Evolutionary conservation across 2,113 vertebrate genomes (phyloP), one percentile per base, ranked within the genome.

Genomic region (Cyprinus carpio): DNA sequence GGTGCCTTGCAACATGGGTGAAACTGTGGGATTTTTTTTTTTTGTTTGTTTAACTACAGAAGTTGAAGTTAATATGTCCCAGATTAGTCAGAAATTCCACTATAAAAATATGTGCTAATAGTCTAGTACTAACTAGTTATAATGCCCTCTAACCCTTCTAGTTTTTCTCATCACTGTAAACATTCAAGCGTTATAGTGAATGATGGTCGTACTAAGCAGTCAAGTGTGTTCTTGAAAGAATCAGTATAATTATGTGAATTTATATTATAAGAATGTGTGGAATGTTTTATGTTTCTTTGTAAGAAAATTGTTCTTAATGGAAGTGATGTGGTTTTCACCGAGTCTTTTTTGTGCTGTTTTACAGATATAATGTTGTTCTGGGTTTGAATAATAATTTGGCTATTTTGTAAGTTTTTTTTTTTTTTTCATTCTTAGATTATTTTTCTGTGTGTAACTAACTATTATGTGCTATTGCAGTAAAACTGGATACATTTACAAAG

Each of bases 1-100:
- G 90, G 93, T 95, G 93, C 93, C 93, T 94, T 95, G 90, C 88
- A 92, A 90, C 40, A 85, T 85, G 91, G 58, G 88, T 88, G 87
- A 87, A 89, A 77, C 49, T 87, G 78, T 85, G 83, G 75, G 49
- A 18, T 51, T 49, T n/a, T 69, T 83, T 29, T 76, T 85, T 23
- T 18, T 64, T 27, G n/a, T n/a, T n/a, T n/a, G n/a, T 18, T 58
- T 78, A 7, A 71, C 46, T 46, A 77, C 46, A 8, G 25, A 82
- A 29, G 43, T 80, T 31, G 27, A 72, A 65, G 43, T 34, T 18
- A 4, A 49, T 58, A 37, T 25, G 11, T 15, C 76, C 43, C 83
- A 60, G 23, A 37, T 76, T 49, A 49, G 9, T 13, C 40, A 29
- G 12, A 65, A 46, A 49, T 49, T 29, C 31, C 25, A 20, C 60